Base-by-base conservation (phyloP, 2,888 invertebrate species). In the Eumacrocentrus americanus region DNA sequence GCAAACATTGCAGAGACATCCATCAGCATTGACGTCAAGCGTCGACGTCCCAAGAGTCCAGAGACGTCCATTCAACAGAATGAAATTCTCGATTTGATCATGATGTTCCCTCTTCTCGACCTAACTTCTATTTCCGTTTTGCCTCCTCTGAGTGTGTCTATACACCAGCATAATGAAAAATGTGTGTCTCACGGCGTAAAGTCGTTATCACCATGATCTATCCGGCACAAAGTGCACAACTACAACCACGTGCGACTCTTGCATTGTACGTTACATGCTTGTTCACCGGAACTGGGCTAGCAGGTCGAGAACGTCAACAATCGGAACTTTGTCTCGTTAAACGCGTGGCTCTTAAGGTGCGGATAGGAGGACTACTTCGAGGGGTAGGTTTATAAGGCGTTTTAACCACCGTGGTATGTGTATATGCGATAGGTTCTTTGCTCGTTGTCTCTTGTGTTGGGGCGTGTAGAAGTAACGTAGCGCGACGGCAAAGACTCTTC, bases 281-380 rank as follows among this genome's bases (percentile, higher is more conserved):
- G 29, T 48, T 57, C 14, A 50, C 25, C 16, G 25, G 29, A 61
- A 65, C 61, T 63, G 58, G 65, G 62, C 58, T 48, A 65, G 47
- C 48, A 61, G 62, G 65, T 65, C 58, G 62, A 40, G 40, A 52
- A 37, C 18, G 40, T 22, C 14, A 58, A 46, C 46, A 60, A 58
- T 60, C 54, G 62, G 60, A 62, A 62, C 60, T 52, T 37, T 47
- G 38, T 46, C 51, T 55, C 52, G 51, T 60, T 52, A 52, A 38
- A 52, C 46, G 40, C 56, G 34, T 56, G 50, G 54, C 53, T 59
- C 60, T 54, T 56, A 56, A 55, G 47, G 16, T 40, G 54, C 9
- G 20, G 3, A 22, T 18, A 46, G n/a, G n/a, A n/a, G n/a, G 29
- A 29, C 29, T 29, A 29, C 9, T 9, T 4, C 29, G 29, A 4